Percentiles rank a stretch among this genome's conserved stretches.
These are phyloP conservation scores for Eledone cirrhosa DNA, from an alignment of 2,888 invertebrate species.

Conservation along the genomic window DNA sequence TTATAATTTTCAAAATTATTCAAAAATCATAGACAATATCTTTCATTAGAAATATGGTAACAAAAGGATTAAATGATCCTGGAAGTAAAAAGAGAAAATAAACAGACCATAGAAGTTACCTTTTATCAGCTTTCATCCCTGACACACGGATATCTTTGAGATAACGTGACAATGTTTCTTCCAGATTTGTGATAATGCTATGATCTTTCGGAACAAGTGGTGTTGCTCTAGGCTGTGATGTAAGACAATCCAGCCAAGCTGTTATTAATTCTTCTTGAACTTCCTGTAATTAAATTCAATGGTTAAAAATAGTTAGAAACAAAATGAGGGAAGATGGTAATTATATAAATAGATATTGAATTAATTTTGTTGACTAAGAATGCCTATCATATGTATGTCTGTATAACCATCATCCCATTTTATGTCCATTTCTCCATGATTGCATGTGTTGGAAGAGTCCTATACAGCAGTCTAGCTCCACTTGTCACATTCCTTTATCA, in stretches of 20 bases:
- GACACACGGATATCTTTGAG: slow-evolving; percentile 78
- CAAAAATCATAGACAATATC: too few relatives aligned
- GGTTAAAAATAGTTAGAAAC: not conserved
- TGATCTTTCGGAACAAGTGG: slow-evolving; percentile 73
- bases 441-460: too few relatives aligned
- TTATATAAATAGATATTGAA: not conserved
- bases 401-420: not conserved
- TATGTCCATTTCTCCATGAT: not conserved
- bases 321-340: not conserved
- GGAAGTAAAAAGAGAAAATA: too few relatives aligned
- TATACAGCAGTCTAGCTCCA: too few relatives aligned
- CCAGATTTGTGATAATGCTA: slow-evolving; percentile 61
- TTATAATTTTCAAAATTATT: too few relatives aligned
- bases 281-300: slow-evolving; percentile 70
- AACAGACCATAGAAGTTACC: slow-evolving; percentile 43
- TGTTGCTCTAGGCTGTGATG: slow-evolving; percentile 79
- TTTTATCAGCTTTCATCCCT: slow-evolving; percentile 62
- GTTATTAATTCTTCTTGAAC: slow-evolving; percentile 79
- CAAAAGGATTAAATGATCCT: too few relatives aligned
- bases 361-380: too few relatives aligned
- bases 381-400: too few relatives aligned
- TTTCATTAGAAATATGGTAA: too few relatives aligned
- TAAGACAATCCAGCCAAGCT: slow-evolving; percentile 80
- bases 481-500: too few relatives aligned
- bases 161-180: slow-evolving; percentile 71